A percentile compares a stretch with the other conserved stretches of the same genome.
These are phyloP conservation scores for Gryllus longicercus DNA, from an alignment of 2,888 invertebrate species.

Conservation along the genomic window DNA sequence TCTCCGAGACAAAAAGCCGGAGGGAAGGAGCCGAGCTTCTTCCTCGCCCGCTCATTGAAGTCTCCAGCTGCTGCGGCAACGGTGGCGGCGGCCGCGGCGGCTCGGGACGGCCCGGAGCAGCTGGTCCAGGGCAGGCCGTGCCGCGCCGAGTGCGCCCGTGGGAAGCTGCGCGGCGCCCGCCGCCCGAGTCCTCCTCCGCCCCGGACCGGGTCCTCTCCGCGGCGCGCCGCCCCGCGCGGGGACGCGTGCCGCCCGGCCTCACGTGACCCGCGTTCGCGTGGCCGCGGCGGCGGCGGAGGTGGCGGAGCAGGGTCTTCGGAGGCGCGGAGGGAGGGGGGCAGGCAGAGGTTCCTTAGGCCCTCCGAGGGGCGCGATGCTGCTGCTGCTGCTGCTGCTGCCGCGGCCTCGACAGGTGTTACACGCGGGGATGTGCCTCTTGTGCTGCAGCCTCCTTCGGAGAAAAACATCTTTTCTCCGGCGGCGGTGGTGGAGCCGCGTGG, in stretches of 20 bases:
- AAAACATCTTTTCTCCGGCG: not conserved
- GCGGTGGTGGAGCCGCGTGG: not conserved
- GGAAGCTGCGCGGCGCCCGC: not conserved
- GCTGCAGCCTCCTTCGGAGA: conserved; percentile 8
- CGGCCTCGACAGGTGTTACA: not conserved
- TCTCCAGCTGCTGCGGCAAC: not conserved
- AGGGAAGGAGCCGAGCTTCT: conserved; percentile 6
- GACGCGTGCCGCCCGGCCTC: conserved; percentile 10
- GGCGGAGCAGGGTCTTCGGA: not conserved
- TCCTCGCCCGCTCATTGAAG: conserved; percentile 4
- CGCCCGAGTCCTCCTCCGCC: not conserved
- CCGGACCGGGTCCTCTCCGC: not conserved
- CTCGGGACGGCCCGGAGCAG: not conserved
- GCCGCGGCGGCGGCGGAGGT: not conserved
- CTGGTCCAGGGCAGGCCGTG: not conserved
- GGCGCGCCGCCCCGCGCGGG: not conserved
- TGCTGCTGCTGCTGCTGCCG: not conserved
- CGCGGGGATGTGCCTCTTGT: conserved; percentile 3
- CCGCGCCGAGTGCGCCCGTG: not conserved
- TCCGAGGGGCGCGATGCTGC: not conserved
- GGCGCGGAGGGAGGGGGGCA: not conserved
- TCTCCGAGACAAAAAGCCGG: not conserved
- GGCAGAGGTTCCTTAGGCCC: conserved; percentile 1
- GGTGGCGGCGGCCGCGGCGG: not conserved
- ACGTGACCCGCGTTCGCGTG: conserved; percentile 9